Evolutionary conservation across 2,113 vertebrate species (phyloP).

Genomic region (Nanorana parkeri): DNA sequence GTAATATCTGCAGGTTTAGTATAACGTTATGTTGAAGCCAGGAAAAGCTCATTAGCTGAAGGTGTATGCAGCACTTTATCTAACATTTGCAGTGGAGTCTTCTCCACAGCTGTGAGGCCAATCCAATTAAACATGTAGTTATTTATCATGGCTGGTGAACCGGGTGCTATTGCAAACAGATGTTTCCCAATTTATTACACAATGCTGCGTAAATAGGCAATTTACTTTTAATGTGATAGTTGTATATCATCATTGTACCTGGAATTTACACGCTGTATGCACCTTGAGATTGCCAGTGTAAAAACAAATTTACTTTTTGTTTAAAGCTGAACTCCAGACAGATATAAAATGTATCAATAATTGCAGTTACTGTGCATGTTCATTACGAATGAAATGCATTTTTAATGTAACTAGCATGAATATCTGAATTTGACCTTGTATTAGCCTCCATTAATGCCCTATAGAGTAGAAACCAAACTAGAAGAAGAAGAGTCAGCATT

Average conservation of each 20-base stretch:
- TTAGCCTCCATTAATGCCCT: too few relatives aligned
- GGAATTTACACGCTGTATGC: too few relatives aligned
- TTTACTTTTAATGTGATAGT: neutral
- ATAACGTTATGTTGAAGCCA: slow-evolving; percentile 14
- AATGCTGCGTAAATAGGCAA: neutral
- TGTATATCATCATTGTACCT: slow-evolving; percentile 2
- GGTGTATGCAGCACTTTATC: slow-evolving; percentile 8
- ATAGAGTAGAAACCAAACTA: too few relatives aligned
- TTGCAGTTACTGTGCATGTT: too few relatives aligned
- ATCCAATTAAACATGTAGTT: slow-evolving; percentile 35
- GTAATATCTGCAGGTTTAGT: slow-evolving; percentile 39
- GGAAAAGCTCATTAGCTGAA: slow-evolving; percentile 17
- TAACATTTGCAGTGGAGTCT: neutral
- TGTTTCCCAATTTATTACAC: slow-evolving; percentile 21
- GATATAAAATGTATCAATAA: too few relatives aligned
- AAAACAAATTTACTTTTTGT: too few relatives aligned
- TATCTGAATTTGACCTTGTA: too few relatives aligned
- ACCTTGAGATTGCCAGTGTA: too few relatives aligned
- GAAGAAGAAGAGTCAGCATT: too few relatives aligned
- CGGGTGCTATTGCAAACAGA: slow-evolving; percentile 1
- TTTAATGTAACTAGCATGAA: too few relatives aligned
- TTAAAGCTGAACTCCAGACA: too few relatives aligned
- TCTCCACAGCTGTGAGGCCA: slow-evolving; percentile 22
- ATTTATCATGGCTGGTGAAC: slow-evolving; percentile 20
- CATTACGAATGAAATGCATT: too few relatives aligned